Evolutionary conservation across 2,888 invertebrate genomes (phyloP), one percentile per base, ranked within the genome.

Genomic region (Schizaphis graminum): DNA sequence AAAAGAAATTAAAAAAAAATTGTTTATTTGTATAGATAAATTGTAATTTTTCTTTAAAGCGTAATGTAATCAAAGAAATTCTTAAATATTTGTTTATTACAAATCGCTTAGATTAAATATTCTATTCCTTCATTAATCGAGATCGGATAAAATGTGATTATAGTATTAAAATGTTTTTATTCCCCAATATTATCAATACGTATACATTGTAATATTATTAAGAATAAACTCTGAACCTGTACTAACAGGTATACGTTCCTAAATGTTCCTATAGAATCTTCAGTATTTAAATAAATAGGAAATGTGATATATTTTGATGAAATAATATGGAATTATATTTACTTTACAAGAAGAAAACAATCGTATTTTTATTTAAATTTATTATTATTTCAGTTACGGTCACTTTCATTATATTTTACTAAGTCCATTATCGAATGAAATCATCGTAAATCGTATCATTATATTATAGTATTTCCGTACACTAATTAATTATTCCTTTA

Each of bases 401-500:
- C 35, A 77, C 11, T 47, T 61, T 92, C n/a, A 44, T 86, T 41
- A 28, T 49, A 89, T 89, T 77, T 49, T 91, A 28, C 56, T 85
- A 28, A 41, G 41, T 28, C 10, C 67, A 49, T 44, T 56, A 56
- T 53, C 24, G 5, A 90, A n/a, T n/a, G n/a, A 47, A 53, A 86
- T 91, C 41, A 21, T 86, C 47, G 26, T 21, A 49, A 67, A 53
- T 53, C 53, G 21, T 85, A 57, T 7, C 26, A 49, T 67, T 21
- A 21, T 47, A 47, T 47, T 86, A 86, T 67, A 35, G 16, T 56
- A 90, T 57, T 44, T 89, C n/a, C 53, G 41, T 28, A 56, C 21
- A 56, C 92, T 89, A 77, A 61, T 87, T 28, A n/a, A 87, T 87
- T 56, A 24, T 89, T 93, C 53, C n/a, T 53, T 77, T 89, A 88